Conservation (phyloP, 2,113 vertebrate genomes). For the Pogonocichla stellata region DNA sequence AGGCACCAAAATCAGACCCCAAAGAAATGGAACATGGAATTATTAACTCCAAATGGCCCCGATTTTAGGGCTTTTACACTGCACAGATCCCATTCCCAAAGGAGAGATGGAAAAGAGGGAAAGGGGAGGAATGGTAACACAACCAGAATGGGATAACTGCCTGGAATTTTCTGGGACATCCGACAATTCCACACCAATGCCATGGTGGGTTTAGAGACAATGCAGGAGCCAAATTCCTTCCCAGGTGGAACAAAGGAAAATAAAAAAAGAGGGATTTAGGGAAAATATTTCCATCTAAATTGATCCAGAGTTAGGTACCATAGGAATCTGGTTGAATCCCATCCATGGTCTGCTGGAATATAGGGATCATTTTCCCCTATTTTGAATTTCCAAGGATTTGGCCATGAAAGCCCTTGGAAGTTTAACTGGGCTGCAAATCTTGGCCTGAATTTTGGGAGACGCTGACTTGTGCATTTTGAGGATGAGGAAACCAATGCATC, state of each 20-base stretch:
- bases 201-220: neutral
- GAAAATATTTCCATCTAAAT: neutral
- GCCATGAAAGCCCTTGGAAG: neutral
- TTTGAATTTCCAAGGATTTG: neutral
- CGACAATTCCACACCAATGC: neutral
- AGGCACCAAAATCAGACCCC: fast-evolving
- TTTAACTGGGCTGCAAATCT: neutral
- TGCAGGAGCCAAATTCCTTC: neutral
- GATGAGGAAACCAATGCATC: neutral
- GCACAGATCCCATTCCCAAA: neutral
- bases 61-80: fast-evolving
- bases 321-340: neutral
- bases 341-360: neutral
- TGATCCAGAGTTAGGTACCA: fast-evolving
- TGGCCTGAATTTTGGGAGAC: neutral
- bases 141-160: fast-evolving
- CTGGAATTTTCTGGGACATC: neutral
- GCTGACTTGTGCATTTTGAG: neutral
- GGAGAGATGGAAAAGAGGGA: neutral
- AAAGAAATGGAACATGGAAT: neutral
- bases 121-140: too few species aligned
- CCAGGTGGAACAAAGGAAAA: neutral
- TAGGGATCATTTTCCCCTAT: fast-evolving
- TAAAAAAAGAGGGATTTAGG: neutral
- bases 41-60: fast-evolving